These are phyloP conservation scores for Lasioglossum morio DNA, from an alignment of 2,888 invertebrate species.

Conservation along the genomic window DNA sequence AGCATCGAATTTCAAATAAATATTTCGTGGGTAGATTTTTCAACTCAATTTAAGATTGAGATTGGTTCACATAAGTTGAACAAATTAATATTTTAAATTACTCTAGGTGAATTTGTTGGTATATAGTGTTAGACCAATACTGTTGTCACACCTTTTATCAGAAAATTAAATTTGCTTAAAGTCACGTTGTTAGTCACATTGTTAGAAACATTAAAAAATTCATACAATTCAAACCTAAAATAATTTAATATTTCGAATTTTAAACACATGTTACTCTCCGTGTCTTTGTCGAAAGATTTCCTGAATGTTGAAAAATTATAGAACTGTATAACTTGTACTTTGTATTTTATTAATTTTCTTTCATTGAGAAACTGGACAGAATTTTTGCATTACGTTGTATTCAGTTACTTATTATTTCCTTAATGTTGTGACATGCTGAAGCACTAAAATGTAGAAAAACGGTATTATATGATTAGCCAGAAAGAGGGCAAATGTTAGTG, in stretches of 20 bases:
- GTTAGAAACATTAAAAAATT: too few relatives aligned
- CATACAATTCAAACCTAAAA: not conserved
- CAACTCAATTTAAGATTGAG: not conserved
- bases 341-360: not conserved
- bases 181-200: not conserved
- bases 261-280: too few relatives aligned
- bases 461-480: not conserved
- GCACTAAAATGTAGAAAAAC: not conserved
- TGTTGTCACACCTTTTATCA: not conserved
- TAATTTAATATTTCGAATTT: too few relatives aligned
- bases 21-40: not conserved
- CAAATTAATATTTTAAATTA: not conserved
- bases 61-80: not conserved
- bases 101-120: too few relatives aligned
- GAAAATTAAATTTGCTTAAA: not conserved
- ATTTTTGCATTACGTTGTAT: not conserved
- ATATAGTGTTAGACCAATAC: too few relatives aligned
- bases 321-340: not conserved
- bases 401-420: not conserved
- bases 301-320: not conserved
- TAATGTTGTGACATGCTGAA: not conserved
- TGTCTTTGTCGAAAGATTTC: too few relatives aligned
- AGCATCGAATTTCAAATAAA: not conserved
- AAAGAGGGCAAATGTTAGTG: not conserved
- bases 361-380: not conserved